These are phyloP conservation scores for Halisarca cf. caerulea DNA, from an alignment of 37 sponge, comb jelly and placozoan genomes.

Conservation along the genomic window DNA sequence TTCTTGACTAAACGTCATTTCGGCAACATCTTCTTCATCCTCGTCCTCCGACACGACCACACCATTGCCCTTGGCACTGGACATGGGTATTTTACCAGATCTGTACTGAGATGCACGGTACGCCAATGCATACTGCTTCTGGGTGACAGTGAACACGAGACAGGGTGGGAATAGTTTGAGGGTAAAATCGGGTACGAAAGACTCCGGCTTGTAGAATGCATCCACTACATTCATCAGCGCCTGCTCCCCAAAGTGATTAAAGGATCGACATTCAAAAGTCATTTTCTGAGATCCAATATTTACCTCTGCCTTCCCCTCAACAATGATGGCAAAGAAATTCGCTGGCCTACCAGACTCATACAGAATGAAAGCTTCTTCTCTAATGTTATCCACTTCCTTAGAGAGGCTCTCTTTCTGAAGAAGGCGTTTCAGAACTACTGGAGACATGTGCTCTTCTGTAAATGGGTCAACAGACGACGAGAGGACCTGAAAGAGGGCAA, in stretches of 20 bases:
- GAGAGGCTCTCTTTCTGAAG: conserved; percentile 51
- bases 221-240: conserved; percentile 25
- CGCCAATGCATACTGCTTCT: conserved; percentile 55
- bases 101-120: neutral
- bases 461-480: conserved; percentile 72
- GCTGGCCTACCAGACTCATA: conserved; percentile 64
- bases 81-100: no score
- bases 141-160: conserved; percentile 59
- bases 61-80: no score
- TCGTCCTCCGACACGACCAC: no score
- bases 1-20: no score
- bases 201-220: neutral
- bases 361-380: conserved; percentile 43
- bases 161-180: conserved; percentile 51
- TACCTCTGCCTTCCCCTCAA: conserved; percentile 80
- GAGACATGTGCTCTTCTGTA: conserved; percentile 46
- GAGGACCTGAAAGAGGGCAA: conserved; percentile 80
- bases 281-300: conserved; percentile 69
- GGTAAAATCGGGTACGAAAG: conserved; percentile 77
- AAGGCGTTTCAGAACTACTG: conserved; percentile 61
- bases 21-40: no score
- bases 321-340: conserved; percentile 70
- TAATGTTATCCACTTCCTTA: conserved; percentile 32
- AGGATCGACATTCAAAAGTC: conserved; percentile 72
- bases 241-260: conserved; percentile 78